phyloP scores from a whole-genome alignment of 2,797 vertebrate genomes.

The Podarcis siculus region DNA sequence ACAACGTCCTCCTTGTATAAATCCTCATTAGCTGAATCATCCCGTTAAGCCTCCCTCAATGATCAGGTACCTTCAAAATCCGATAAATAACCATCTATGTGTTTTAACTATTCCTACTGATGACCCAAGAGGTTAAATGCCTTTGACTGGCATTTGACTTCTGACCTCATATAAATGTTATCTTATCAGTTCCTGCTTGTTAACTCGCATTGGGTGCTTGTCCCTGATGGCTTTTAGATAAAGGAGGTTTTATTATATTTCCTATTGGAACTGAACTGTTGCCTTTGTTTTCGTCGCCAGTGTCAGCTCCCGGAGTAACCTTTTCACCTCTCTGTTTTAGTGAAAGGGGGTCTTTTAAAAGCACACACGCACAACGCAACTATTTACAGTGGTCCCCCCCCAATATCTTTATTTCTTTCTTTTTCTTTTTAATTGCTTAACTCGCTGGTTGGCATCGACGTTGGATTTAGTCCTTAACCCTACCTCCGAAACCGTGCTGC shows the following conservation, averaged over 20 bases:
- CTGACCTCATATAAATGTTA: constrained; percentile 93
- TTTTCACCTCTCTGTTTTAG: constrained; percentile 62
- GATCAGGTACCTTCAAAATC: constrained; percentile 76
- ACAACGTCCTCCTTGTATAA: constrained; percentile 65
- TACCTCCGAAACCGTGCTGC: background rate
- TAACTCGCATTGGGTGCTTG: constrained; percentile 88
- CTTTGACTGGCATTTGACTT: constrained; percentile 94
- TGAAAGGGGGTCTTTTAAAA: constrained; percentile 37
- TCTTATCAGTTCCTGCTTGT: constrained; percentile 89
- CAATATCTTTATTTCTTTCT: constrained; percentile 46
- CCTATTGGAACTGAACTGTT: constrained; percentile 75
- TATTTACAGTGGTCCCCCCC: constrained; percentile 48
- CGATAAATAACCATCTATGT: constrained; percentile 80
- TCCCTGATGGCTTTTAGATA: constrained; percentile 86
- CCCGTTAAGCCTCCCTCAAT: constrained; percentile 55
- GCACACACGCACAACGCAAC: constrained; percentile 52
- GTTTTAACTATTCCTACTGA: constrained; percentile 86
- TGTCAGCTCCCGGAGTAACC: constrained; percentile 66
- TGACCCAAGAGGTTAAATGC: constrained; percentile 93
- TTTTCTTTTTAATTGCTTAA: constrained; percentile 1
- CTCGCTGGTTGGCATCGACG: constrained; percentile 1
- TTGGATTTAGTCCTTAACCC: background rate
- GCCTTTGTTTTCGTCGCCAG: constrained; percentile 70
- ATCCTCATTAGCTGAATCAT: constrained; percentile 71
- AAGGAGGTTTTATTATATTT: constrained; percentile 81